Conservation (phyloP, 2,888 invertebrate genomes). For the Punctoribates punctum region DNA sequence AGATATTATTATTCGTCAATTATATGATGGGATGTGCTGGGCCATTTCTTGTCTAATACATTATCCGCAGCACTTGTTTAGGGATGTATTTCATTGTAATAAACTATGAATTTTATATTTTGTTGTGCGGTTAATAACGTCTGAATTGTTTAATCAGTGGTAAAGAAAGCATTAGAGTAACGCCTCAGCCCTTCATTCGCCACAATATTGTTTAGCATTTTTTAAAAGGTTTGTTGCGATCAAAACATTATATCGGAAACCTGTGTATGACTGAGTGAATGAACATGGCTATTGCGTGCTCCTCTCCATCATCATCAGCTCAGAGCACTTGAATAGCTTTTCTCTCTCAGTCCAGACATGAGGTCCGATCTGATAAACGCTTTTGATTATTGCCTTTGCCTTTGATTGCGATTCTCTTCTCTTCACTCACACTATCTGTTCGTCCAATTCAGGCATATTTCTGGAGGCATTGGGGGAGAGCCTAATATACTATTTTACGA, state of each 20-base stretch:
- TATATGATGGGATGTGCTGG: not conserved
- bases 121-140: slow-evolving; percentile 27
- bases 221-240: not conserved
- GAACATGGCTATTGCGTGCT: slow-evolving; percentile 33
- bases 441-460: not conserved
- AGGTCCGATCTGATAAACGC: slow-evolving; percentile 33
- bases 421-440: not conserved
- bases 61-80: not conserved
- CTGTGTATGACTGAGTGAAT: too few species aligned
- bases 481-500: slow-evolving; percentile 34
- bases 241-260: not conserved
- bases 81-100: not conserved
- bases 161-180: slow-evolving; percentile 11
- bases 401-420: slow-evolving; percentile 25
- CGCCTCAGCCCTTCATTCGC: slow-evolving; percentile 34
- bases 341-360: slow-evolving; percentile 18
- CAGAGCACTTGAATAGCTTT: slow-evolving; percentile 21
- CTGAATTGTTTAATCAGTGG: slow-evolving; percentile 34
- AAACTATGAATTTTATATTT: slow-evolving; percentile 3
- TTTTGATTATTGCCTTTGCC: slow-evolving; percentile 35
- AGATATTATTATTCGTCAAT: slow-evolving; percentile 22
- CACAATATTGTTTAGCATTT: slow-evolving; percentile 30
- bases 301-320: slow-evolving; percentile 34
- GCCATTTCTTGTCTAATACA: not conserved
- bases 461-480: slow-evolving; percentile 35